These are phyloP conservation scores for Limenitis camilla DNA, from an alignment of 2,888 invertebrate species.

Conservation along the genomic window DNA sequence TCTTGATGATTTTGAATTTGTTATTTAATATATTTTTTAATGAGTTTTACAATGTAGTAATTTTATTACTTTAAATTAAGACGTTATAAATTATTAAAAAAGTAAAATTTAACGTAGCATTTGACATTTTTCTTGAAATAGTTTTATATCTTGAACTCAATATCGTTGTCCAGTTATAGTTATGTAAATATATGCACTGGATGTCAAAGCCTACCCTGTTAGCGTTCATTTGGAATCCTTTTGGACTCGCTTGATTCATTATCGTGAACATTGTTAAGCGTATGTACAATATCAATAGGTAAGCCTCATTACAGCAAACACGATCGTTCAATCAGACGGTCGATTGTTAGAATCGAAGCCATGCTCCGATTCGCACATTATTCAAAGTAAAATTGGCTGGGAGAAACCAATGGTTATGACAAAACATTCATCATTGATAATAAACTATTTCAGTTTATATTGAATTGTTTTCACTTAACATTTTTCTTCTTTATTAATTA, in stretches of 20 bases:
- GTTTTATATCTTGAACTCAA: background rate
- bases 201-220: conserved; percentile 34
- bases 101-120: no score
- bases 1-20: no score
- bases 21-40: conserved; percentile 1
- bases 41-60: background rate
- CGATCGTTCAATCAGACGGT: conserved; percentile 51
- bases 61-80: no score
- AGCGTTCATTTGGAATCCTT: conserved; percentile 29
- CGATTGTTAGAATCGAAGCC: conserved; percentile 56
- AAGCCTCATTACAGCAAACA: conserved; percentile 53
- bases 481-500: no score
- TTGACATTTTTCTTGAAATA: no score
- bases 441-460: no score
- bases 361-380: conserved; percentile 54
- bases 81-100: no score
- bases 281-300: conserved; percentile 41
- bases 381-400: conserved; percentile 31
- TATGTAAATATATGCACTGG: conserved; percentile 24
- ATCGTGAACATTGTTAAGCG: conserved; percentile 28
- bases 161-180: conserved; percentile 1
- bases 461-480: no score
- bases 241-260: conserved; percentile 36
- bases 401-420: background rate
- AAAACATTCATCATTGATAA: background rate